Percentiles rank a stretch among this genome's conserved stretches.
phyloP scores from a whole-genome alignment of 1,140 invertebrate species.

The Sitophilus oryzae region DNA sequence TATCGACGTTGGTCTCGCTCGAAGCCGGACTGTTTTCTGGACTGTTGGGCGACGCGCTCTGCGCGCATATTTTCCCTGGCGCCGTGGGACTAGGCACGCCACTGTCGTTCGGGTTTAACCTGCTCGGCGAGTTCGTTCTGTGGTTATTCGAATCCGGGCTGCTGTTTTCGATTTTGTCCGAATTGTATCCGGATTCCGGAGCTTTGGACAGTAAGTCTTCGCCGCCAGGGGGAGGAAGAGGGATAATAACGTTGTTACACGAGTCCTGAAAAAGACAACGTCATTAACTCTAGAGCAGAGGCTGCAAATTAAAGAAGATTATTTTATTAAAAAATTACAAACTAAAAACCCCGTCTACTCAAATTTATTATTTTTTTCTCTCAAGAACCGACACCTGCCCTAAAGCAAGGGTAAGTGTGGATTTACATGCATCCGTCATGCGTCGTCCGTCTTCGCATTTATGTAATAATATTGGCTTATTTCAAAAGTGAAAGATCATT shows the following conservation, averaged over 20 bases:
- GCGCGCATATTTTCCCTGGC: constrained; percentile 45
- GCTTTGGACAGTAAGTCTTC: constrained; percentile 41
- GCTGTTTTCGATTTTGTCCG: constrained; percentile 52
- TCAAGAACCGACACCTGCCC: no score
- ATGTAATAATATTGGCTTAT: no score
- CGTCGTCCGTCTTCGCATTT: no score
- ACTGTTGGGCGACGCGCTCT: constrained; percentile 43
- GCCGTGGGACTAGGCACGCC: constrained; percentile 49
- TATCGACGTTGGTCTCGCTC: constrained; percentile 51
- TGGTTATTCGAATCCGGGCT: constrained; percentile 37
- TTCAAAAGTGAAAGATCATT: no score
- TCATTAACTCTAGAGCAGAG: no score
- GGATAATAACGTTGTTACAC: constrained; percentile 8
- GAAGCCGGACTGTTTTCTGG: constrained; percentile 47
- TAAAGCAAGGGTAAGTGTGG: no score
- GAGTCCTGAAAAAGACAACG: no score
- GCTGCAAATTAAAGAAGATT: no score
- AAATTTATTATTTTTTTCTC: no score
- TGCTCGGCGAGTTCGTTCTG: constrained; percentile 26
- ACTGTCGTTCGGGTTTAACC: constrained; percentile 43
- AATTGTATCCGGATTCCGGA: constrained; percentile 66
- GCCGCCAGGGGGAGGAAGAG: constrained; percentile 16
- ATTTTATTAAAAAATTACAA: no score
- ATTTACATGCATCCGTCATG: no score
- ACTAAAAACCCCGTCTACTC: no score